These are phyloP conservation scores for Cygnus atratus DNA, from an alignment of 2,113 vertebrate genomes.

Conservation along the genomic window DNA sequence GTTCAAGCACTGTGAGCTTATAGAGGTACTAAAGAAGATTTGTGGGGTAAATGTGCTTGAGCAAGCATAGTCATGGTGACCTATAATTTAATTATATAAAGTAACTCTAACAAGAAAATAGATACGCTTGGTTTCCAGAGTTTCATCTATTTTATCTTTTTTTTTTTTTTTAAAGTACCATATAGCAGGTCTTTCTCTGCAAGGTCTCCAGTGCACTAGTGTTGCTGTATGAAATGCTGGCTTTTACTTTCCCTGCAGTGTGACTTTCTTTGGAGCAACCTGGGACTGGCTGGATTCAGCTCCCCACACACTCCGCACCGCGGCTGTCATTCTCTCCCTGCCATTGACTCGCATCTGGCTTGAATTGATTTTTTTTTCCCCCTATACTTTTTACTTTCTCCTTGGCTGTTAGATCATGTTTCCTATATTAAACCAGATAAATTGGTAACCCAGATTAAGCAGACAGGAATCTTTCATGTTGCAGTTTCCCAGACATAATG, in stretches of 20 bases:
- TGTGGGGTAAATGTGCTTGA: conserved; percentile 9
- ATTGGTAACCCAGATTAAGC: conserved; percentile 7
- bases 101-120: conserved; percentile 40
- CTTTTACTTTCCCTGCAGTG: conserved; percentile 43
- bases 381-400: neutral
- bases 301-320: neutral
- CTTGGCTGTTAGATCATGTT: conserved; percentile 39
- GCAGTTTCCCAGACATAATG: neutral
- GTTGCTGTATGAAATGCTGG: conserved; percentile 43
- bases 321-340: neutral
- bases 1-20: neutral
- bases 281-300: conserved; percentile 33
- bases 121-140: neutral
- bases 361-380: conserved; percentile 16
- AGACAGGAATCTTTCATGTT: neutral
- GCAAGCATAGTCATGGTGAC: conserved; percentile 28
- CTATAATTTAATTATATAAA: conserved; percentile 63
- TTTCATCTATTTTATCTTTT: neutral
- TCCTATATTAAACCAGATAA: conserved; percentile 36
- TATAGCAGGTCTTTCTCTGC: neutral
- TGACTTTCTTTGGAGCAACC: conserved; percentile 65
- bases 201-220: neutral
- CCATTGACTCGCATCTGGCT: neutral
- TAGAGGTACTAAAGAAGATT: conserved; percentile 20
- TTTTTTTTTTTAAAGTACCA: neutral